A percentile compares a stretch with the other conserved stretches of the same genome.
phyloP scores from a whole-genome alignment of 2,797 vertebrate genomes.

The Argya squamiceps region DNA sequence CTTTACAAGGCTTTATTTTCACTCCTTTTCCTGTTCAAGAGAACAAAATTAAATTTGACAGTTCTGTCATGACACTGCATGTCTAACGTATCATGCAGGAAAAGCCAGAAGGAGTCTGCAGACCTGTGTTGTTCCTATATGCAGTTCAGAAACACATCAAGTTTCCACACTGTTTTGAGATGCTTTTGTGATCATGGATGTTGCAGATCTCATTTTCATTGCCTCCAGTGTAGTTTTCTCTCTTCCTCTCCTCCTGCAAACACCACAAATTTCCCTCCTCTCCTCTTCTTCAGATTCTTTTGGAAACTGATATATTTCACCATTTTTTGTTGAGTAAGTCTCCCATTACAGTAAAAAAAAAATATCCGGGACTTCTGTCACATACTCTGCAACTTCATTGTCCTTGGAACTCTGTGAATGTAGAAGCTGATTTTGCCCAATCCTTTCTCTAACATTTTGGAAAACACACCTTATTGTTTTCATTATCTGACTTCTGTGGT shows the following conservation, averaged over 20 bases:
- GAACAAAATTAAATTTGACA: neutral
- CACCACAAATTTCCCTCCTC: neutral
- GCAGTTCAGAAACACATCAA: neutral
- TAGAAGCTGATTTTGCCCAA: neutral
- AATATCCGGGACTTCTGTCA: neutral
- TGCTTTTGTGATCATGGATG: neutral
- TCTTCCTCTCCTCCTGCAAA: neutral
- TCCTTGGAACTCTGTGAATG: neutral
- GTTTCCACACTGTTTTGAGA: neutral
- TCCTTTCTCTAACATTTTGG: neutral
- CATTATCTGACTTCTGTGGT: neutral
- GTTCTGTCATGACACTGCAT: neutral
- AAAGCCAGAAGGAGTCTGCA: neutral
- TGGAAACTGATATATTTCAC: neutral
- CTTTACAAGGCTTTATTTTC: neutral
- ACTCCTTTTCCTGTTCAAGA: neutral
- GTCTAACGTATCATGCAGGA: neutral
- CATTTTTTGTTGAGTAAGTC: neutral
- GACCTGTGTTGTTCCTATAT: neutral
- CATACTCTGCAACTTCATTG: neutral
- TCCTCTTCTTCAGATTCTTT: neutral
- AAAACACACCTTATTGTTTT: neutral
- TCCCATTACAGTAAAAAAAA: neutral
- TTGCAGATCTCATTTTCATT: neutral
- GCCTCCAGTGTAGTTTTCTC: neutral